A percentile compares a stretch with the other conserved stretches of the same genome.
Evolutionary conservation across 2,888 invertebrate genomes (phyloP).

Genomic region (Orchesellides sinensis): DNA sequence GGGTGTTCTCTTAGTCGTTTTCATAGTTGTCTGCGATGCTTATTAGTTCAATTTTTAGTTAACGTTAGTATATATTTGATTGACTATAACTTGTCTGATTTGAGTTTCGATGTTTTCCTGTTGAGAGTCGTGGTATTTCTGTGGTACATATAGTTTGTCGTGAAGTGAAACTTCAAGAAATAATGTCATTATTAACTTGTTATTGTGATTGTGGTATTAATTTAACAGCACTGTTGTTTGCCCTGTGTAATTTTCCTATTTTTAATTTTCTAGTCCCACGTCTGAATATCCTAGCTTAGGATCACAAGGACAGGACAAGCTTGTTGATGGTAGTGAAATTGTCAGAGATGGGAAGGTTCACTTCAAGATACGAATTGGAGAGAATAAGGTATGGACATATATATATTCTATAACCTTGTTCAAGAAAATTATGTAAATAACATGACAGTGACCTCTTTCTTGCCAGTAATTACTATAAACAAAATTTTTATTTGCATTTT

Average conservation of each 20-base stretch:
- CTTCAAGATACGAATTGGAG: conserved; percentile 74
- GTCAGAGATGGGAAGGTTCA: conserved; percentile 73
- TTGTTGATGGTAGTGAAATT: conserved; percentile 69
- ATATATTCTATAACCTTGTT: conserved; percentile 1
- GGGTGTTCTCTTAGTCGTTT: no score
- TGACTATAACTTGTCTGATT: no score
- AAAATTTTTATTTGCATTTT: not conserved
- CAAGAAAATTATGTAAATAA: not conserved
- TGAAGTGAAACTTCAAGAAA: conserved; percentile 25
- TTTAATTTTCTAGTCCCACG: conserved; percentile 68
- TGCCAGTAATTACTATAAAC: not conserved
- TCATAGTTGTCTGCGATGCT: no score
- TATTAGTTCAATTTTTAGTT: no score
- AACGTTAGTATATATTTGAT: no score
- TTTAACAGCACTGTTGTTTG: not conserved
- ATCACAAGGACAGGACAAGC: conserved; percentile 69
- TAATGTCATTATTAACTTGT: conserved; percentile 26
- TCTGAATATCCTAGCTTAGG: conserved; percentile 71
- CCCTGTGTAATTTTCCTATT: not conserved
- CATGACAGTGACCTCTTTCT: no score
- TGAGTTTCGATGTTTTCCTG: no score
- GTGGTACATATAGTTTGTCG: conserved; percentile 34
- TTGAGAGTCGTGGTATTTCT: no score
- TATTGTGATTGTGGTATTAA: conserved; percentile 13
- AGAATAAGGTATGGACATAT: conserved; percentile 69